These are phyloP conservation scores for Aptenodytes patagonicus DNA, from an alignment of 2,113 vertebrate genomes.

Conservation along the genomic window DNA sequence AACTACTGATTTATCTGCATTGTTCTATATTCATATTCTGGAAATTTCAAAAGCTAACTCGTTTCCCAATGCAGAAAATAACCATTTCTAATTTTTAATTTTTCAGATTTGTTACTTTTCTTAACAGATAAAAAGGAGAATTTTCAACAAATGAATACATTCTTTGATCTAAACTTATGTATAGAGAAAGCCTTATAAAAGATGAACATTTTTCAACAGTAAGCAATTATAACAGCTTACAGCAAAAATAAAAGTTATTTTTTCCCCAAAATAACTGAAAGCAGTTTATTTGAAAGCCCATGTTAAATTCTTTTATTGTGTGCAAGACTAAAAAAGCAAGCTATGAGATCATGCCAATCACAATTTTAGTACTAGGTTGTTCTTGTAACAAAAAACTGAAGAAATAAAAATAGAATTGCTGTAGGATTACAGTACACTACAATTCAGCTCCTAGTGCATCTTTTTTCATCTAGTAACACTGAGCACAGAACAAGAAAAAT, in stretches of 20 bases:
- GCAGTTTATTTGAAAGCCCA: not conserved
- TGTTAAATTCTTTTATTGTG: not conserved
- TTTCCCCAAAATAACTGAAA: not conserved
- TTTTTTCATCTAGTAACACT: conserved; percentile 32
- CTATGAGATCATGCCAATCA: not conserved
- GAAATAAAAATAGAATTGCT: conserved; percentile 38
- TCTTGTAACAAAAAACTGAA: conserved; percentile 47
- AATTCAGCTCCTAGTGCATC: not conserved
- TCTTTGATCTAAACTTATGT: not conserved
- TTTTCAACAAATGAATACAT: not conserved
- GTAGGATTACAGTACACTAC: not conserved
- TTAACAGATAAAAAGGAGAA: not conserved
- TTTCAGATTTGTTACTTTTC: conserved; percentile 12
- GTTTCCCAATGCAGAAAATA: not conserved
- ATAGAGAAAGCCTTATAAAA: not conserved
- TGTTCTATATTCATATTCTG: not conserved
- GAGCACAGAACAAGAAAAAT: conserved; percentile 33
- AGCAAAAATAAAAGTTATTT: not conserved
- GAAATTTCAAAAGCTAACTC: not conserved
- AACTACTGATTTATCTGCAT: not conserved
- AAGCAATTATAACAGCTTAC: not conserved
- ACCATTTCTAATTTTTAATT: conserved; percentile 14
- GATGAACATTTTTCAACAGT: not conserved
- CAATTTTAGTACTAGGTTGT: not conserved
- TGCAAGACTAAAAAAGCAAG: not conserved